phyloP scores from a whole-genome alignment of 1,140 invertebrate genomes.

The Thereuonema tuberculata region DNA sequence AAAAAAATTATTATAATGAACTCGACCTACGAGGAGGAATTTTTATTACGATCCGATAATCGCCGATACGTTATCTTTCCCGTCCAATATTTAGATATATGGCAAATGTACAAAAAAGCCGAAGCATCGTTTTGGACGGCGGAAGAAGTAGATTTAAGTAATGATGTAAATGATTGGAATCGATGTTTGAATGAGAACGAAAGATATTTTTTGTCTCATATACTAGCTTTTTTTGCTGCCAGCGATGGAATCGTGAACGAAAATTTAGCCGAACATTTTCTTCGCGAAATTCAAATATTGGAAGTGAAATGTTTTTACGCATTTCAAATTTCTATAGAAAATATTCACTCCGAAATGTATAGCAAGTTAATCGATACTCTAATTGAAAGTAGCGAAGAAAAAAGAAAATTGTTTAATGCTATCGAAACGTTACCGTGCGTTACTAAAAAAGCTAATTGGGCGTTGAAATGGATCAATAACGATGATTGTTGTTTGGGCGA shows the following conservation, averaged over 20 bases:
- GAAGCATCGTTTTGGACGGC: constrained; percentile 98
- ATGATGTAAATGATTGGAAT: constrained; percentile 72
- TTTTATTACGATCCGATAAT: constrained; percentile 77
- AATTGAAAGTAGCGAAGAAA: no score
- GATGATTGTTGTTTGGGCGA: no score
- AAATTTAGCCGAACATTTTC: constrained; percentile 44
- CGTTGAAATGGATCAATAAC: no score
- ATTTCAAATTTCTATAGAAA: constrained; percentile 61
- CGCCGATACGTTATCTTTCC: constrained; percentile 90
- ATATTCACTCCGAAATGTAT: no score
- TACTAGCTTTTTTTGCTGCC: constrained; percentile 43
- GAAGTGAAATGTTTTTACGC: constrained; percentile 43
- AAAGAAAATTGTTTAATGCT: no score
- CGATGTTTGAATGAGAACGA: constrained; percentile 40
- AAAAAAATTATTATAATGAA: no score
- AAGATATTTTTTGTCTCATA: constrained; percentile 38
- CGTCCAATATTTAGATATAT: constrained; percentile 88
- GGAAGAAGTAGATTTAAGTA: constrained; percentile 75
- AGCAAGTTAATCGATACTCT: no score
- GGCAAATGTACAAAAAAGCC: constrained; percentile 98
- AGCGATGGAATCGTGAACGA: constrained; percentile 45
- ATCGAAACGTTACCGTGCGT: no score
- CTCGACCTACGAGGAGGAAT: no score
- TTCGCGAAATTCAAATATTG: constrained; percentile 38
- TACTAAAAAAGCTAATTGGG: no score